phyloP scores from a whole-genome alignment of 2,113 vertebrate species.

The Gavia stellata region DNA sequence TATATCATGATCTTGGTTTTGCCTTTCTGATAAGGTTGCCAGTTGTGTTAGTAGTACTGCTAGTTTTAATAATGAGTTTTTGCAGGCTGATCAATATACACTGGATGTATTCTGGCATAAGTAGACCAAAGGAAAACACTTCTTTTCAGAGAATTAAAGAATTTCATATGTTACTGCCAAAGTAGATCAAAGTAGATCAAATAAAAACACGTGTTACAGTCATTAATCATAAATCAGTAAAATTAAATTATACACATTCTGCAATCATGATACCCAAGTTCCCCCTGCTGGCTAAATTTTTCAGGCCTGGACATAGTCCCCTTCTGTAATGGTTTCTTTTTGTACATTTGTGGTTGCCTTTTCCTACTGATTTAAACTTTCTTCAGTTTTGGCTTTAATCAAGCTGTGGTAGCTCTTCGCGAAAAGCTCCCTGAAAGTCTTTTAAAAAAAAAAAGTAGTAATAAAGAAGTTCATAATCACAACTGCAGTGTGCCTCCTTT shows the following conservation, averaged over 20 bases:
- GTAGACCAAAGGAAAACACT: neutral
- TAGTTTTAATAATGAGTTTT: neutral
- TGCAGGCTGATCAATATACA: neutral
- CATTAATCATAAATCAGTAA: neutral
- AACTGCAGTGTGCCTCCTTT: neutral
- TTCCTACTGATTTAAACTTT: neutral
- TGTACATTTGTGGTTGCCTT: neutral
- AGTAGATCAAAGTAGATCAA: neutral
- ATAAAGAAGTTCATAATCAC: neutral
- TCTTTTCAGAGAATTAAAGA: neutral
- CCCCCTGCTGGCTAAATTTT: neutral
- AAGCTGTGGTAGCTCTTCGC: neutral
- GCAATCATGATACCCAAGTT: neutral
- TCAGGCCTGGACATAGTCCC: neutral
- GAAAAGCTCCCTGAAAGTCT: neutral
- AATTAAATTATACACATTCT: neutral
- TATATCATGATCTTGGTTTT: neutral
- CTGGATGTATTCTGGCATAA: neutral
- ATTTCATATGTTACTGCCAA: neutral
- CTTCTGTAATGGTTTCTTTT: neutral
- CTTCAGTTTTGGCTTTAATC: neutral
- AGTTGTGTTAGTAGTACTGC: neutral
- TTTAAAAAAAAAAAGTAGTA: neutral
- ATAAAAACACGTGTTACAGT: neutral
- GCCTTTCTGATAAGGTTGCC: neutral